Conservation (phyloP, 2,797 vertebrate genomes). For the Clarias pachynema region DNA sequence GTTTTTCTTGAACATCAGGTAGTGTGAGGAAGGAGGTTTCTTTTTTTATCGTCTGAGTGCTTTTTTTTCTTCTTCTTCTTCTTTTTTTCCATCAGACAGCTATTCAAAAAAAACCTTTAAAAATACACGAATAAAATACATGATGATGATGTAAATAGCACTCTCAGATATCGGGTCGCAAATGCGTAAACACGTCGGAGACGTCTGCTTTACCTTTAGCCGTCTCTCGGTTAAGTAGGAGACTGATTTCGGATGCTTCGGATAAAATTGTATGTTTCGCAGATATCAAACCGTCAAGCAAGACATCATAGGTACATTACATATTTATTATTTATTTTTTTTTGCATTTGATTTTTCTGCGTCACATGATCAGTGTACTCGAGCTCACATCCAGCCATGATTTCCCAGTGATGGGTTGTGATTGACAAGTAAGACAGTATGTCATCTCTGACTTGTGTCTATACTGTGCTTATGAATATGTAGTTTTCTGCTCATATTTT, state of each 20-base stretch:
- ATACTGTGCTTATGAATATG: background rate
- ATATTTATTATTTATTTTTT: no score
- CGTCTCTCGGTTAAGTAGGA: no score
- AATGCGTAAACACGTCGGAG: background rate
- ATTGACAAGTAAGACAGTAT: background rate
- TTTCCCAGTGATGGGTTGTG: background rate
- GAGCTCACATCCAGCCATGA: background rate
- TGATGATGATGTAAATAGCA: slow-evolving; percentile 13
- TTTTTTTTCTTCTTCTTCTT: background rate
- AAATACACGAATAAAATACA: slow-evolving; percentile 1
- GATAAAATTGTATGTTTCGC: slow-evolving; percentile 12
- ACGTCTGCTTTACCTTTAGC: background rate
- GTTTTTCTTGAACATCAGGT: slow-evolving; percentile 21
- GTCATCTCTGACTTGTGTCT: background rate
- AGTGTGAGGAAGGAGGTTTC: slow-evolving; percentile 4
- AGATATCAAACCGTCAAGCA: background rate
- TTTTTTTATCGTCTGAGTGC: slow-evolving; percentile 19
- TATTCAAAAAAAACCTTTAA: background rate
- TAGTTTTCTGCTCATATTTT: background rate
- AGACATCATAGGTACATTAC: background rate
- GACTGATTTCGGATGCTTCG: background rate
- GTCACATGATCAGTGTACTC: no score
- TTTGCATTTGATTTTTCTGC: background rate
- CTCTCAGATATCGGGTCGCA: background rate
- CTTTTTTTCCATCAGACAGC: background rate